Evolutionary conservation across 2,888 invertebrate species (phyloP).

Genomic region (Apamea anceps): DNA sequence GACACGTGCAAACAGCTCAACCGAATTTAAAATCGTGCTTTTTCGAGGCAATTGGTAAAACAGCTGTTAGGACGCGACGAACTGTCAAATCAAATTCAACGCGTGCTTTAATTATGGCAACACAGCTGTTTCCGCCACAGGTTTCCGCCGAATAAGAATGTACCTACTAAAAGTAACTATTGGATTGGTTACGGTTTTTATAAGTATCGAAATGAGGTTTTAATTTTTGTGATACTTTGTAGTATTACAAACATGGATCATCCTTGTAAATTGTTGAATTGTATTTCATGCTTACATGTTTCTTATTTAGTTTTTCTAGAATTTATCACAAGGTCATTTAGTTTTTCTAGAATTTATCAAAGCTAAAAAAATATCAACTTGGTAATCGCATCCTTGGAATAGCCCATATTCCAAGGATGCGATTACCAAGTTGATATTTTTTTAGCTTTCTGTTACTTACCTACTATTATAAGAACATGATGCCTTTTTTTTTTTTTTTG

Average conservation of each 20-base stretch:
- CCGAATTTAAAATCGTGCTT: slow-evolving; percentile 77
- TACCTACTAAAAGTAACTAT: background rate
- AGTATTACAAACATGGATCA: background rate
- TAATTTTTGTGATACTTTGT: background rate
- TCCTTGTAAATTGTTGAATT: background rate
- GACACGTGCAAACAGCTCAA: slow-evolving; percentile 82
- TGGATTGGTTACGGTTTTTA: slow-evolving; percentile 34
- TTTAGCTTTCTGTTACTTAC: background rate
- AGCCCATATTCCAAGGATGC: too few relatives aligned
- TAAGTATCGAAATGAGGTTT: background rate
- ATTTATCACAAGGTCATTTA: background rate
- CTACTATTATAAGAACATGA: background rate
- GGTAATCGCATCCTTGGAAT: too few relatives aligned
- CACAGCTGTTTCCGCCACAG: slow-evolving; percentile 73
- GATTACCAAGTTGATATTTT: background rate
- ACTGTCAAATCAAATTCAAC: slow-evolving; percentile 85
- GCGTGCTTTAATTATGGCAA: slow-evolving; percentile 75
- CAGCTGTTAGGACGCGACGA: slow-evolving; percentile 88
- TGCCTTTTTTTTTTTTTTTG: too few relatives aligned
- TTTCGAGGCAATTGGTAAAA: slow-evolving; percentile 79
- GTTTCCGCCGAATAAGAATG: slow-evolving; percentile 65
- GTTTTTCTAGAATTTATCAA: too few relatives aligned
- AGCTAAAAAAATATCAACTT: too few relatives aligned
- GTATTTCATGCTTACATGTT: background rate
- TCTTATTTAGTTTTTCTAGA: background rate